Percentiles rank a stretch among this genome's conserved stretches.
Conservation (phyloP, 1,140 invertebrate species). For the Drosophila tani region DNA sequence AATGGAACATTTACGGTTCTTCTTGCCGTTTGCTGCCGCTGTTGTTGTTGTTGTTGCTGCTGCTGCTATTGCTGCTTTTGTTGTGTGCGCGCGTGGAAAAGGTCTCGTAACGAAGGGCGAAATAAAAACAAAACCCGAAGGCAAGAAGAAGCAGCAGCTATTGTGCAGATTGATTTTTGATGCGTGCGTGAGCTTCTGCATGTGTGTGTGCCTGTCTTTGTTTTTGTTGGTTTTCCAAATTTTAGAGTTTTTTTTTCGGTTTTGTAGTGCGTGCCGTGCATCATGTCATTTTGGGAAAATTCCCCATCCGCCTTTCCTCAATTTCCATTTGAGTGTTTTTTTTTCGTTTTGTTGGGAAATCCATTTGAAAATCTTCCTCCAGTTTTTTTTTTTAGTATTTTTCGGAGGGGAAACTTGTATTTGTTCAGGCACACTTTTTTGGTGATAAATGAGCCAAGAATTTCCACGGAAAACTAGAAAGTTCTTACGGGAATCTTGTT, state of each 20-base stretch:
- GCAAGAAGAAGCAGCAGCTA: conserved; percentile 60
- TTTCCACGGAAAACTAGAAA: conserved; percentile 5
- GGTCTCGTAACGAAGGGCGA: conserved; percentile 75
- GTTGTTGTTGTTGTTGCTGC: too few relatives aligned
- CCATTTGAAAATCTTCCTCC: conserved; percentile 18
- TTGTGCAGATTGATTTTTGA: conserved; percentile 56
- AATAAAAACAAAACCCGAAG: conserved; percentile 79
- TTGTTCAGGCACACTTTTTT: conserved; percentile 31
- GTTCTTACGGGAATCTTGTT: conserved; percentile 1
- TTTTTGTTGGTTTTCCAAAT: conserved; percentile 5
- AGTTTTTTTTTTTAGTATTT: neutral
- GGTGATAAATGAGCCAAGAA: conserved; percentile 18
- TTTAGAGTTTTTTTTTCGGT: neutral
- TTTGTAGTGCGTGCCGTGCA: conserved; percentile 31
- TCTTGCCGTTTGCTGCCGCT: neutral
- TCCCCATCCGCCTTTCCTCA: conserved; percentile 1
- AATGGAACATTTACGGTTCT: conserved; percentile 23
- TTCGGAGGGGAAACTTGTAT: neutral
- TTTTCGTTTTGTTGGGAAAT: conserved; percentile 16
- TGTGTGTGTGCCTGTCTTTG: conserved; percentile 1
- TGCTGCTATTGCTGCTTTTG: neutral
- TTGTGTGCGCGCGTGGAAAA: conserved; percentile 70
- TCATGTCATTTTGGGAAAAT: conserved; percentile 28
- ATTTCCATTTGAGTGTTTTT: conserved; percentile 6
- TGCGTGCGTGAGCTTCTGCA: conserved; percentile 12